Conservation (phyloP, 2,888 invertebrate genomes). For the Macropis europaea region DNA sequence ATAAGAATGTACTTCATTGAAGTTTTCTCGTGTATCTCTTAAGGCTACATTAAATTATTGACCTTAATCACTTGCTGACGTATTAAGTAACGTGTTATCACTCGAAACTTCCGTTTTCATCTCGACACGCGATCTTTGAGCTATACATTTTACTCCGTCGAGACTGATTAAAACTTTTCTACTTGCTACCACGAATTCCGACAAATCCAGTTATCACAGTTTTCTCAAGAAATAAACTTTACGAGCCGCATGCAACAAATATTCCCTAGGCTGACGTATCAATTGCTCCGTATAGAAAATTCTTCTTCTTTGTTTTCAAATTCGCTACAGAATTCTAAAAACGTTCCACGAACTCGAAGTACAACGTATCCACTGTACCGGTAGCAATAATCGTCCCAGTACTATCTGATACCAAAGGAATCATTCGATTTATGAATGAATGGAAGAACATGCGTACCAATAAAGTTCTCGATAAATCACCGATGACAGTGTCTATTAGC, state of each 20-base stretch:
- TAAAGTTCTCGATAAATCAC: background rate
- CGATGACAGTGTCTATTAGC: background rate
- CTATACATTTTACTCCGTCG: background rate
- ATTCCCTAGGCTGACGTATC: too few relatives aligned
- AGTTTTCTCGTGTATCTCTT: slow-evolving; percentile 21
- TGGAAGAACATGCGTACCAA: background rate
- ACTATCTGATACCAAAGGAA: too few relatives aligned
- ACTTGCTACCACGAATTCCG: background rate
- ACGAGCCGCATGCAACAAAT: too few relatives aligned
- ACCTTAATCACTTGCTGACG: slow-evolving; percentile 48
- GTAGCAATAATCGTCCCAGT: too few relatives aligned
- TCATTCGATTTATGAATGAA: background rate
- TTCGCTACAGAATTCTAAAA: too few relatives aligned
- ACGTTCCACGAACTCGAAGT: too few relatives aligned
- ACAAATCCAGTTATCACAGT: too few relatives aligned
- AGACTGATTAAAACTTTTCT: background rate
- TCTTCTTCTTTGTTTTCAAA: too few relatives aligned
- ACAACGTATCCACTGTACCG: too few relatives aligned
- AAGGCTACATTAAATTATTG: slow-evolving; percentile 37
- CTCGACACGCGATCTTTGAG: slow-evolving; percentile 30
- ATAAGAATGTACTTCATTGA: background rate
- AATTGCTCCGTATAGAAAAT: too few relatives aligned
- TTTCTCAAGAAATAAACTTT: background rate
- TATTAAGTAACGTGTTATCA: slow-evolving; percentile 39
- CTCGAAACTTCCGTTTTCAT: slow-evolving; percentile 45